These are phyloP conservation scores for Conistra vaccinii DNA, from an alignment of 2,888 invertebrate genomes.

Conservation along the genomic window DNA sequence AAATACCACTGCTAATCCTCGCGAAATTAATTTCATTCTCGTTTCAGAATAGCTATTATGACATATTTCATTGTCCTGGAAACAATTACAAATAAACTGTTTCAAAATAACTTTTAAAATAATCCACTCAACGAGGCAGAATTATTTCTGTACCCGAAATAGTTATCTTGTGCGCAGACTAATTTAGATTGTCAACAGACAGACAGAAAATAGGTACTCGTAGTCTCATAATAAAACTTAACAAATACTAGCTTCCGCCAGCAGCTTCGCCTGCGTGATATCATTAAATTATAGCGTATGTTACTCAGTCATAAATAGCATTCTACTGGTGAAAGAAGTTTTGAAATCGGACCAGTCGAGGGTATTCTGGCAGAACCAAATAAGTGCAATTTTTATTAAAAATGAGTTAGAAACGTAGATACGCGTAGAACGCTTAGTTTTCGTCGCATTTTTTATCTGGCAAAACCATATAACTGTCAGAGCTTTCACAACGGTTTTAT, in stretches of 20 bases:
- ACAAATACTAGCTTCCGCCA: background rate
- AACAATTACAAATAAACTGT: background rate
- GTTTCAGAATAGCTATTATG: constrained; percentile 18
- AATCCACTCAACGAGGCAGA: background rate
- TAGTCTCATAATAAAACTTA: background rate
- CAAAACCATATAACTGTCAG: no score
- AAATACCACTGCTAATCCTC: constrained; percentile 45
- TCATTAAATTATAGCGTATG: no score
- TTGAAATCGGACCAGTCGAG: no score
- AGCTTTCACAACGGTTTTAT: no score
- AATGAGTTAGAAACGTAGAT: no score
- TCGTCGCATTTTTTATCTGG: no score
- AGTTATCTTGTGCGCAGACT: background rate
- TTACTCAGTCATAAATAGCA: no score
- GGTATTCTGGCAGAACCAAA: no score
- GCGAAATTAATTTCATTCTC: constrained; percentile 34
- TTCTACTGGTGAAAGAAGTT: no score
- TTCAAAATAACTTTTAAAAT: background rate
- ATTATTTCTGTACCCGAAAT: background rate
- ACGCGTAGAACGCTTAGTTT: no score
- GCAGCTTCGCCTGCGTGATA: no score
- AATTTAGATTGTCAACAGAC: background rate
- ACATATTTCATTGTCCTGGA: background rate
- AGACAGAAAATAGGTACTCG: background rate
- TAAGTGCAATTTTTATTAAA: no score